Evolutionary conservation across 2,888 invertebrate genomes (phyloP).

Genomic region (Papilio gigon): DNA sequence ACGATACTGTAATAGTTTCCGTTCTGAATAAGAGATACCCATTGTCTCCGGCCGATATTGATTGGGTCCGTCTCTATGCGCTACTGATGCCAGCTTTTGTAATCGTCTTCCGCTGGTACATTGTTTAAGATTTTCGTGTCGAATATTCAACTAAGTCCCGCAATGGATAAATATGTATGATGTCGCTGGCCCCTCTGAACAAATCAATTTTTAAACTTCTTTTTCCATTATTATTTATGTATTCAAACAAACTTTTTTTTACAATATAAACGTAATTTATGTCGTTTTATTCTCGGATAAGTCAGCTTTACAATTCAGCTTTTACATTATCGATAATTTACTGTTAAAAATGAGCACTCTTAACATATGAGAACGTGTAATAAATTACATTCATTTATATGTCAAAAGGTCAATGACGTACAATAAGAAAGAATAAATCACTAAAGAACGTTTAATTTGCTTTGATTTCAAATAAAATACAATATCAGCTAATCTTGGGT

Average conservation of each 20-base stretch:
- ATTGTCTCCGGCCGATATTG: slow-evolving; percentile 79
- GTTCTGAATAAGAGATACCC: slow-evolving; percentile 78
- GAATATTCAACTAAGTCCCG: slow-evolving; percentile 41
- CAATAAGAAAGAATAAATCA: background rate
- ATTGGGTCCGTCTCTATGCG: slow-evolving; percentile 71
- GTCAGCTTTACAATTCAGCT: slow-evolving; percentile 19
- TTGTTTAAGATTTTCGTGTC: slow-evolving; percentile 51
- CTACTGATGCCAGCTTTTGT: slow-evolving; percentile 59
- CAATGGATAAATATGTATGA: slow-evolving; percentile 43
- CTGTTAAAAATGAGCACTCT: slow-evolving; percentile 11
- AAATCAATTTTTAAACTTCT: slow-evolving; percentile 36
- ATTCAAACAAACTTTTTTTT: slow-evolving; percentile 31
- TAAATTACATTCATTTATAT: slow-evolving; percentile 19
- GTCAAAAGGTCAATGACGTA: slow-evolving; percentile 14
- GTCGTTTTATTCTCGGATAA: slow-evolving; percentile 24
- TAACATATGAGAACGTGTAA: slow-evolving; percentile 3
- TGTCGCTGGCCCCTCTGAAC: slow-evolving; percentile 42
- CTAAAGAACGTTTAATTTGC: background rate
- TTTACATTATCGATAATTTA: slow-evolving; percentile 26
- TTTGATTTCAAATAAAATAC: slow-evolving; percentile 2
- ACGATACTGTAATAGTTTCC: slow-evolving; percentile 79
- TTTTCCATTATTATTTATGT: slow-evolving; percentile 34
- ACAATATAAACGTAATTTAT: slow-evolving; percentile 34
- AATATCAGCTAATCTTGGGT: background rate
- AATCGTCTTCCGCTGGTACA: slow-evolving; percentile 61